Conservation (phyloP, 1,140 invertebrate genomes). For the Trichonephila clavipes region DNA sequence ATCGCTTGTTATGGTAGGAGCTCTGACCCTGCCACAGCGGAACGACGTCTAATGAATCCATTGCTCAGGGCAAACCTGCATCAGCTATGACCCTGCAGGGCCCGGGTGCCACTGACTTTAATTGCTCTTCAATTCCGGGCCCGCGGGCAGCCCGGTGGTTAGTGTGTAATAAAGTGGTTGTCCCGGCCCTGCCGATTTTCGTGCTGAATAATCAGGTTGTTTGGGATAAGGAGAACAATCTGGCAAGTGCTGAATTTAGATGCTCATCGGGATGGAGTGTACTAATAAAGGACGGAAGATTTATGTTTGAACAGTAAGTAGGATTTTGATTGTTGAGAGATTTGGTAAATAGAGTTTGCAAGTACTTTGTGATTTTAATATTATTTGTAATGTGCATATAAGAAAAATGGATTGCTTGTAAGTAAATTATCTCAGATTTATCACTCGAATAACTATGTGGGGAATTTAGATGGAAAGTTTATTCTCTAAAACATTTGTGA, state of each 20-base stretch:
- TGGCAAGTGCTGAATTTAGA: not conserved
- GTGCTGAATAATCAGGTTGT: constrained; percentile 33
- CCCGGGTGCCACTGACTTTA: constrained; percentile 45
- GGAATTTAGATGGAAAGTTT: too few relatives aligned
- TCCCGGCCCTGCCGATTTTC: not conserved
- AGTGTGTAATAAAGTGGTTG: constrained; percentile 27
- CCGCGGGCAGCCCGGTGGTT: not conserved
- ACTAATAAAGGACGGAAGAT: too few relatives aligned
- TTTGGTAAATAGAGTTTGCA: too few relatives aligned
- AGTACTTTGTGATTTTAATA: too few relatives aligned
- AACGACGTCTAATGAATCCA: constrained; percentile 32
- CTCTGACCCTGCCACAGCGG: constrained; percentile 11
- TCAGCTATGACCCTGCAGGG: constrained; percentile 4
- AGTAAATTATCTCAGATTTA: too few relatives aligned
- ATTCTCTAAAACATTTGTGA: too few relatives aligned
- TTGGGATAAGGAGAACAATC: not conserved
- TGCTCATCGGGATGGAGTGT: too few relatives aligned
- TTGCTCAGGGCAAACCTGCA: not conserved
- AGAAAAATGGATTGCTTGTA: too few relatives aligned
- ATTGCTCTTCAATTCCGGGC: constrained; percentile 51
- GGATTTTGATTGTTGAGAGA: too few relatives aligned
- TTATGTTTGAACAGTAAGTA: too few relatives aligned
- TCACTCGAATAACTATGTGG: too few relatives aligned
- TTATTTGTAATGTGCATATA: too few relatives aligned
- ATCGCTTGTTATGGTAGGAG: constrained; percentile 31